Base-by-base conservation (phyloP, 2,797 vertebrate species). In the Eutrigla gurnardus region DNA sequence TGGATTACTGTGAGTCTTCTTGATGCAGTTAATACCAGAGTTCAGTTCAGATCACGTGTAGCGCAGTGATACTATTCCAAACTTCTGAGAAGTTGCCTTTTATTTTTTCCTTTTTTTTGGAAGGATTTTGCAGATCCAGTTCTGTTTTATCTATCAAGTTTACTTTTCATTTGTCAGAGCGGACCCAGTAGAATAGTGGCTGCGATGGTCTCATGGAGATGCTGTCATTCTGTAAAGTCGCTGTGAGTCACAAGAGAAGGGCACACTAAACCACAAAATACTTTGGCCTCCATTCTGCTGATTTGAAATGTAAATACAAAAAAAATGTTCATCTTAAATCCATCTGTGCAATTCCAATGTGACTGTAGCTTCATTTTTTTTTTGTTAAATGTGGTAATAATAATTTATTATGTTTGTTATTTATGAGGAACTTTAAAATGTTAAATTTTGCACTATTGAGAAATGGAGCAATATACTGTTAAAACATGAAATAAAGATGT, bases 11-110 rank as follows among this genome's bases (percentile, higher is more conserved):
- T 66, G 54, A 55, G 43, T 74, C 57, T 74, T 82, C 82, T 43
- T 49, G 79, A 61, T 59, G 70, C 61, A 10, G 12, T 70, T 62
- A 58, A 57, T 60, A 43, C n/a, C 50, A 36, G 39, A 52, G 66
- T 86, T 89, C 13, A 75, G 63, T 86, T 79, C 54, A 47, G 57
- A 87, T 88, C 65, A 86, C 76, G 85, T 92, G 90, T 86, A 86
- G 89, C 46, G 69, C 91, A 83, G 84, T 90, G 85, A 86, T 82
- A 84, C 64, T 78, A 91, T 89, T 93, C 79, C 86, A 91, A 90
- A 95, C 93, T 95, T 95, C 94, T 94, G 81, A 93, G 94, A 96
- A 95, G 95, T 95, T 93, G 76, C 69, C 85, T 82, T 93, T 94
- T 74, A 73, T 90, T 76, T 87, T 88, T 92, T 84, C 77, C 92